phyloP scores from a whole-genome alignment of 2,113 vertebrate genomes.

The Labrus mixtus region DNA sequence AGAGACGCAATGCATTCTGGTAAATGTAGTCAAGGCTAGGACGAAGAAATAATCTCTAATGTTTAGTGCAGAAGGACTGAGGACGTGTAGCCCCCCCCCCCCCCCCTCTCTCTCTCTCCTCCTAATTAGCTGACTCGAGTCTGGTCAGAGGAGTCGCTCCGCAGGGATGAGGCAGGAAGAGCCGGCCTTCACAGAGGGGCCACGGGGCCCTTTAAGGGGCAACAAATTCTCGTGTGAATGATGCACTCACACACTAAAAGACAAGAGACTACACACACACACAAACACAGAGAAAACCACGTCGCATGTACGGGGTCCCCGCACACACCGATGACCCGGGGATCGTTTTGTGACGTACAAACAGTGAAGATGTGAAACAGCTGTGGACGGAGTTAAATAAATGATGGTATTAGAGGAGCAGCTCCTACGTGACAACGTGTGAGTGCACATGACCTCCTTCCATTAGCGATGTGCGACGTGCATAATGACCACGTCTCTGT shows the following conservation, averaged over 20 bases:
- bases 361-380: constrained; percentile 47
- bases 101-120: neutral
- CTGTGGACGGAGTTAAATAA: constrained; percentile 22
- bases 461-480: neutral
- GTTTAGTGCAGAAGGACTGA: no score
- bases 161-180: constrained; percentile 73
- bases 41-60: no score
- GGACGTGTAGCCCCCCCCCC: neutral
- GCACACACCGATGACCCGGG: constrained; percentile 6
- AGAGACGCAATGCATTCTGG: no score
- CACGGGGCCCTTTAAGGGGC: constrained; percentile 55
- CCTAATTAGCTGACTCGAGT: constrained; percentile 38
- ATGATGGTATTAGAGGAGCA: neutral
- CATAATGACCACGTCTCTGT: neutral
- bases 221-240: constrained; percentile 82
- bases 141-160: constrained; percentile 37
- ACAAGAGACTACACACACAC: constrained; percentile 1
- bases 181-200: constrained; percentile 46
- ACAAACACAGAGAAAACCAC: neutral
- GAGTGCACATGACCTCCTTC: neutral
- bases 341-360: constrained; percentile 4
- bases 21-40: no score
- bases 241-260: constrained; percentile 62
- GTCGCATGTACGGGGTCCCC: constrained; percentile 6
- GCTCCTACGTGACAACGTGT: neutral